Conservation (phyloP, 2,797 vertebrate genomes). For the Pangasius djambal region DNA sequence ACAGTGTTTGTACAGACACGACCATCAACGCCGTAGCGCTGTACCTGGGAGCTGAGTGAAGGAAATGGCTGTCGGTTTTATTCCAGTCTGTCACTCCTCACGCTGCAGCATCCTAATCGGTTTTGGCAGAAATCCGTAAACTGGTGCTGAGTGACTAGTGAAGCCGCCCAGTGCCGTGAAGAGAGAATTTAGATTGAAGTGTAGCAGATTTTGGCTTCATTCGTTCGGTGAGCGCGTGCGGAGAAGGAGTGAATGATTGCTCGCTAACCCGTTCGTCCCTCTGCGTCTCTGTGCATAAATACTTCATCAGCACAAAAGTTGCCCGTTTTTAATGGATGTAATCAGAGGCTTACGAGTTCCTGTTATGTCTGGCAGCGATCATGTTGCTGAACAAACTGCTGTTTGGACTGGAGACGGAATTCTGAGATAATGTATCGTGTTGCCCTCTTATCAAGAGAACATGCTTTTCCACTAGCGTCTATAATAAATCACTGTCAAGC, state of each 20-base stretch:
- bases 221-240: neutral
- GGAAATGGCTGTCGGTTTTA: neutral
- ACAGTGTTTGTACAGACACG: neutral
- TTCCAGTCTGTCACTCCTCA: neutral
- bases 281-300: neutral
- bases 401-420: slow-evolving; percentile 39
- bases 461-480: slow-evolving; percentile 36
- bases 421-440: slow-evolving; percentile 45
- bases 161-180: neutral
- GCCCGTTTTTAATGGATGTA: slow-evolving; percentile 24
- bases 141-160: neutral
- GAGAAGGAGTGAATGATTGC: slow-evolving; percentile 9
- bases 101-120: neutral
- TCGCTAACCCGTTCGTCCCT: neutral
- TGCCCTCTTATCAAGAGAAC: slow-evolving; percentile 39
- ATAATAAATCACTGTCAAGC: slow-evolving; percentile 61
- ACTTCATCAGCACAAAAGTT: slow-evolving; percentile 36
- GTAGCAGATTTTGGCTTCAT: neutral
- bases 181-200: neutral
- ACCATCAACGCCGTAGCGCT: no score
- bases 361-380: slow-evolving; percentile 29
- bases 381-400: slow-evolving; percentile 25
- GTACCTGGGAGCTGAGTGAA: neutral
- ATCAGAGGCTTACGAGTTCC: slow-evolving; percentile 24
- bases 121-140: slow-evolving; percentile 5